phyloP scores from a whole-genome alignment of 1,140 invertebrate genomes.

The Plutomurus gul region DNA sequence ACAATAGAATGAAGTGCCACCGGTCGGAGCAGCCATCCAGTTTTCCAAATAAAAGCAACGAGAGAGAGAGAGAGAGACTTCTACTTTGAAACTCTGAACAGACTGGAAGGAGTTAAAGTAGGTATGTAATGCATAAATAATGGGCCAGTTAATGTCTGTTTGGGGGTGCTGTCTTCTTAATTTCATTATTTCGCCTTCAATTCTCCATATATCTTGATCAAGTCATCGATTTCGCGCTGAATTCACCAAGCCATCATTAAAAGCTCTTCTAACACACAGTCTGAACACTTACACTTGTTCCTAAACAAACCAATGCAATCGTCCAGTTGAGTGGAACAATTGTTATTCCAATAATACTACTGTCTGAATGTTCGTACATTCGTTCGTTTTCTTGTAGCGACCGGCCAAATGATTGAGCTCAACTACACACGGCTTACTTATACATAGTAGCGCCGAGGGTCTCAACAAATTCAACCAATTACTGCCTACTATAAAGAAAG shows the following conservation, averaged over 20 bases:
- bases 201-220: conserved; percentile 53
- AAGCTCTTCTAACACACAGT: conserved; percentile 46
- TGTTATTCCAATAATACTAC: not conserved
- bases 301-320: not conserved
- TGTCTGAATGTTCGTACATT: no score
- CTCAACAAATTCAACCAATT: no score
- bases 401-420: not conserved
- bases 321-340: not conserved
- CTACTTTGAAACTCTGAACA: not conserved
- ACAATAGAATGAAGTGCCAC: not conserved
- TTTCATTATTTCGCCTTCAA: conserved; percentile 51
- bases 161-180: conserved; percentile 47
- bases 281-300: conserved; percentile 22
- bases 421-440: not conserved
- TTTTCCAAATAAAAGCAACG: not conserved
- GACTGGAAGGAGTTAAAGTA: conserved; percentile 36
- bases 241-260: conserved; percentile 52
- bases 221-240: conserved; percentile 53
- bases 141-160: conserved; percentile 50
- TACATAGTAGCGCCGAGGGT: no score
- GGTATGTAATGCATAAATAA: conserved; percentile 51
- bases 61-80: not conserved
- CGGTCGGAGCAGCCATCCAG: not conserved
- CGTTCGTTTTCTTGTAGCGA: not conserved
- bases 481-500: no score